Evolutionary conservation across 2,113 vertebrate genomes (phyloP).

Genomic region (Sarotherodon lohbergeri): DNA sequence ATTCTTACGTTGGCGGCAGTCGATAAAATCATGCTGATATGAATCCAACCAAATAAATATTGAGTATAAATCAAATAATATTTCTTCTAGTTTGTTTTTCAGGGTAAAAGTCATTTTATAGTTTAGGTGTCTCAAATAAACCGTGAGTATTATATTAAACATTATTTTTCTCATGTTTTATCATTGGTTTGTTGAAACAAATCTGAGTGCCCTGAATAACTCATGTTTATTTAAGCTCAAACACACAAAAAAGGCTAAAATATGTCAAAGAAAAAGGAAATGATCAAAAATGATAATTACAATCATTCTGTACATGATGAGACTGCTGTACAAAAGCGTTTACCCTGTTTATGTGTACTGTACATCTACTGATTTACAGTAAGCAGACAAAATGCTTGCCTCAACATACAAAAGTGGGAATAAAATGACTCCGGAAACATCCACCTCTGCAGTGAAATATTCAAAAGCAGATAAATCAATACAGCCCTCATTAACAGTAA

Average conservation of each 20-base stretch:
- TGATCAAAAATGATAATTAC: slow-evolving; percentile 7
- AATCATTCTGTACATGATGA: slow-evolving; percentile 49
- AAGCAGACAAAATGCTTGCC: neutral
- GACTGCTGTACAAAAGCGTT: slow-evolving; percentile 26
- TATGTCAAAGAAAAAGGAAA: neutral
- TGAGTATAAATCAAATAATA: neutral
- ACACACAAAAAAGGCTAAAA: neutral
- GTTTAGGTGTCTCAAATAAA: neutral
- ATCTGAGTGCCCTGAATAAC: neutral
- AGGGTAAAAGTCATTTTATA: neutral
- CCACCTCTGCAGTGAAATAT: slow-evolving; percentile 1
- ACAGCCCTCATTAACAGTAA: slow-evolving; percentile 1
- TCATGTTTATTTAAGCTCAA: neutral
- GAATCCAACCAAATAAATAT: neutral
- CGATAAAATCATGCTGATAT: neutral
- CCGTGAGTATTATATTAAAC: neutral
- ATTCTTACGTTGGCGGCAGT: neutral
- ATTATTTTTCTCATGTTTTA: neutral
- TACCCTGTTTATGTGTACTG: slow-evolving; percentile 34
- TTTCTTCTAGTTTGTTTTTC: neutral
- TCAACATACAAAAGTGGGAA: neutral
- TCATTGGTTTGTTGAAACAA: neutral
- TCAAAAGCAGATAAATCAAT: slow-evolving; percentile 39
- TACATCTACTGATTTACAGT: slow-evolving; percentile 12
- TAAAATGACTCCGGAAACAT: neutral